Evolutionary conservation across 2,797 vertebrate species (phyloP).

Genomic region (Chelidonichthys spinosus): DNA sequence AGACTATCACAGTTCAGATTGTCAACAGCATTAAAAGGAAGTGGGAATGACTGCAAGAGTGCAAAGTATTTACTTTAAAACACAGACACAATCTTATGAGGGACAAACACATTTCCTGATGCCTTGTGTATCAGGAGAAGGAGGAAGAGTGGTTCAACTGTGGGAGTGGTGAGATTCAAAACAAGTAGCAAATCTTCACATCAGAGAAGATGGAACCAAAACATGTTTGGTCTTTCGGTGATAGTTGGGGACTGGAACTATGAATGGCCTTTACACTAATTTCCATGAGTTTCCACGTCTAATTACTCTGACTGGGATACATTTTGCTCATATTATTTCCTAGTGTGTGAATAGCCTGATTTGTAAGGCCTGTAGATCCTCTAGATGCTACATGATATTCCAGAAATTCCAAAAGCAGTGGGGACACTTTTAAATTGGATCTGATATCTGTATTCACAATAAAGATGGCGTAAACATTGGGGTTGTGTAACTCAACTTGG

Average conservation of each 20-base stretch:
- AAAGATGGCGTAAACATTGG: constrained; percentile 17
- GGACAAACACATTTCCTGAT: constrained; percentile 26
- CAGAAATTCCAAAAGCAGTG: constrained; percentile 45
- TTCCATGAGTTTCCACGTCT: background rate
- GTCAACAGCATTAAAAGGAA: constrained; percentile 3
- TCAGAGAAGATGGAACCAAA: background rate
- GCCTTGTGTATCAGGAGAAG: constrained; percentile 6
- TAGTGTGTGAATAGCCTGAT: background rate
- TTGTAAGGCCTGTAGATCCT: too few relatives aligned
- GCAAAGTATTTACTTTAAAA: constrained; percentile 5
- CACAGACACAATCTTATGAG: constrained; percentile 1
- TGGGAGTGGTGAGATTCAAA: constrained; percentile 23
- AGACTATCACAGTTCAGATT: constrained; percentile 5
- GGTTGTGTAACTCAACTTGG: constrained; percentile 37
- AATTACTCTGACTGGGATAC: background rate
- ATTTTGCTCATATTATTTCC: background rate
- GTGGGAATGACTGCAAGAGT: background rate
- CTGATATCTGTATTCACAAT: constrained; percentile 44
- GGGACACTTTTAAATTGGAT: constrained; percentile 47
- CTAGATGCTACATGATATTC: constrained; percentile 5
- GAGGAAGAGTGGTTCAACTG: constrained; percentile 18
- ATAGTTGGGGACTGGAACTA: background rate
- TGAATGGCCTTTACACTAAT: background rate
- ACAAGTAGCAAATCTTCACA: background rate
- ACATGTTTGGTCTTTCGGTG: background rate